Evolutionary conservation across 1,140 invertebrate species (phyloP).

Genomic region (Leptopilina clavipes): DNA sequence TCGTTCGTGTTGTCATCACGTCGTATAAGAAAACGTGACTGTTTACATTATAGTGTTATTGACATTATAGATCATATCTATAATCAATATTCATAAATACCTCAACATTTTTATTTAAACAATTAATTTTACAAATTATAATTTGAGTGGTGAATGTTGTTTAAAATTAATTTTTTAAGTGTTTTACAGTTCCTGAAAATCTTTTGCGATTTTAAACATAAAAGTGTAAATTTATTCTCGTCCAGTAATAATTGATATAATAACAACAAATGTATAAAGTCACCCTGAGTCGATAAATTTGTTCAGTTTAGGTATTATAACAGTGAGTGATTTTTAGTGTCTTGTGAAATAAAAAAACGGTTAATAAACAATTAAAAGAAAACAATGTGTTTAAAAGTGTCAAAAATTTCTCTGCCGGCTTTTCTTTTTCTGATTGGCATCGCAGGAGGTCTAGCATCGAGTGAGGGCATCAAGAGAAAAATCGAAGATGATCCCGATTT

Average conservation of each 20-base stretch:
- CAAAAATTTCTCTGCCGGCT: conserved; percentile 14
- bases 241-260: not conserved
- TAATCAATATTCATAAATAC: not conserved
- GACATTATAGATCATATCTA: too few relatives aligned
- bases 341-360: not conserved
- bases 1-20: conserved; percentile 58
- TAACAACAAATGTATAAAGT: too few relatives aligned
- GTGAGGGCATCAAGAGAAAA: not conserved
- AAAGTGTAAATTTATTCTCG: too few relatives aligned
- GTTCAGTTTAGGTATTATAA: not conserved
- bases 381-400: conserved; percentile 24
- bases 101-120: not conserved
- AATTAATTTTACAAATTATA: not conserved
- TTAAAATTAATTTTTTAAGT: not conserved
- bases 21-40: conserved; percentile 23
- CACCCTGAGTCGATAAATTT: too few relatives aligned
- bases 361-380: conserved; percentile 6
- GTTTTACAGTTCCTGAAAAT: not conserved
- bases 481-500: conserved; percentile 65
- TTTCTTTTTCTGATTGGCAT: not conserved
- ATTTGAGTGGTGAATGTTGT: not conserved
- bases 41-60: not conserved
- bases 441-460: not conserved
- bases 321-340: conserved; percentile 13
- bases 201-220: too few relatives aligned